Base-by-base conservation (phyloP, 2,888 invertebrate species). In the Campoplex nolae region DNA sequence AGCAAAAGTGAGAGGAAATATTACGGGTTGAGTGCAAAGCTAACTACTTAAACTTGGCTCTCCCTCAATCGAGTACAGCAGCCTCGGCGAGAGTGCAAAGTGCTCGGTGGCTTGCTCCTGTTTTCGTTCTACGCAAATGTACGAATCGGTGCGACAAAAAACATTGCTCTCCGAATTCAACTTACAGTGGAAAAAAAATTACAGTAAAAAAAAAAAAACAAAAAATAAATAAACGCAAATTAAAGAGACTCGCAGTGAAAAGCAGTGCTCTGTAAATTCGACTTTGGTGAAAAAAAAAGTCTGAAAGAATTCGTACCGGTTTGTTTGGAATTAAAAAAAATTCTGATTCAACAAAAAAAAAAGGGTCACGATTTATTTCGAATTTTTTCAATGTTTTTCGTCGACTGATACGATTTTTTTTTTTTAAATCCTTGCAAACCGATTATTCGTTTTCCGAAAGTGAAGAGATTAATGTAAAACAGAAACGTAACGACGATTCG, bases 11-110 rank as follows among this genome's bases (percentile, higher is more conserved):
- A 42, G 42, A 16, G 79, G 62, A 51, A 83, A 83, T 83, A 86
- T 83, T 56, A 76, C 56, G 45, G 54, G 54, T 70, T 45, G 75
- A 76, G 83, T 62, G 83, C 75, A 86, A 75, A 86, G 75, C 85
- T 82, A 74, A 73, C 78, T 75, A 70, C 85, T 85, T 75, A 74
- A 74, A 75, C 85, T 54, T 38, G 68, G 28, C 76, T 84, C 73
- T 74, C 73, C 51, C 79, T 84, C 71, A 71, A 83, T 86, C 83
- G 32, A 80, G 48, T 48, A 71, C 32, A 71, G 9, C 51, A 71
- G 18, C 51, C 71, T 51, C 32, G 9, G 48, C 35, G 18, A 8
- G 48, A 51, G 18, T 32, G 23, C 71, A 18, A 32, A 51, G 71
- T 71, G 71, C 32, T 51, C 71, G 51, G 51, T 51, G 48, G 18